Base-by-base conservation (phyloP, 2,888 invertebrate species). In the Plagodis dolabraria region DNA sequence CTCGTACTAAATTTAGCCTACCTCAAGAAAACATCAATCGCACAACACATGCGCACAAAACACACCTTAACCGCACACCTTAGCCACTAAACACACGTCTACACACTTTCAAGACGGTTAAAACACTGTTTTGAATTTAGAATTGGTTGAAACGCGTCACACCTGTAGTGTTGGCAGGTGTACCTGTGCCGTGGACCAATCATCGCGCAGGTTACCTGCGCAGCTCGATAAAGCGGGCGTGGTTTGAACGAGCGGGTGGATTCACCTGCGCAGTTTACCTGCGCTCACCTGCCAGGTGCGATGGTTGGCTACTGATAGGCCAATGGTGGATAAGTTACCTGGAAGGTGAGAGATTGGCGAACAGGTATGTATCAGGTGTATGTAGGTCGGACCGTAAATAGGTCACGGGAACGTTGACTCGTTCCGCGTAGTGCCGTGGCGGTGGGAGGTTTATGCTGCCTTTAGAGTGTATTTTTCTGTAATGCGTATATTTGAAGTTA, bases 1-100 rank as follows among this genome's bases (percentile, higher is more conserved):
- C 89, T 77, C 55, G 56, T 40, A 40, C 90, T 87, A 87, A 86
- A 91, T 89, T 87, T 87, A 89, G 88, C 83, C 77, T 89, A 90
- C 92, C 92, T 92, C 91, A 90, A 89, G 89, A 80, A 90, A 91
- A 92, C 90, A 90, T 92, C 92, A 92, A 92, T 92, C 85, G 83
- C 76, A 72, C 85, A 82, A 91, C 91, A 92, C 92, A 92, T 92
- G 92, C 92, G 91, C 92, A 92, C 88, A 80, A 76, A 63, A 63
- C 60, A 69, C 69, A 69, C 67, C 64, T 65, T 60, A 55, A 58
- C 52, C 79, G 77, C 79, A 79, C 74, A 74, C 69, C 70, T 68
- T 64, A 55, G 61, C 62, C 70, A 60, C 74, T 70, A 71, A 63
- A 63, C 70, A 68, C 71, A 63, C 68, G 59, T 64, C 63, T 64